Evolutionary conservation across 2,888 invertebrate species (phyloP).

Genomic region (Campopleginae sp.): DNA sequence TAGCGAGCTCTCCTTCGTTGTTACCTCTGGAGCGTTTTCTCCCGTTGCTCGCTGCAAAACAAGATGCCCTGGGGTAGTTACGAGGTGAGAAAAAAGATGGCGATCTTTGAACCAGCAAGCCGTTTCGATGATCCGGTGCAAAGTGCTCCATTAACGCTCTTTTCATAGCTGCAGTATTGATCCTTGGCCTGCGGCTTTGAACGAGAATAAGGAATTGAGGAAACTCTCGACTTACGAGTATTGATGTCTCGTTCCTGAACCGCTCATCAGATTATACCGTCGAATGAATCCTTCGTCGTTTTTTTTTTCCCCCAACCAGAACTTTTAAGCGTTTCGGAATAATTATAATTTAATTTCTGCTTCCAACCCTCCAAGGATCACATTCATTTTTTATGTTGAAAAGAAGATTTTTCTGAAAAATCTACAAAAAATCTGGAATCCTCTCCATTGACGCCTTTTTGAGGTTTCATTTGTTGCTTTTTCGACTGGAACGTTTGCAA

Average conservation of each 20-base stretch:
- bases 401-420: too few species aligned
- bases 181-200: neutral
- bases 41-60: constrained; percentile 43
- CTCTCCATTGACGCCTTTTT: too few species aligned
- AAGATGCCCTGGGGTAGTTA: constrained; percentile 6
- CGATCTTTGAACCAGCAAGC: constrained; percentile 33
- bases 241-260: constrained; percentile 30
- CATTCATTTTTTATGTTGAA: too few species aligned
- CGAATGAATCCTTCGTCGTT: neutral
- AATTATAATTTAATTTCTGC: neutral
- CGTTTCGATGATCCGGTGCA: constrained; percentile 53
- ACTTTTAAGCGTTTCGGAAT: neutral
- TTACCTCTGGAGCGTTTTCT: constrained; percentile 37
- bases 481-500: too few species aligned
- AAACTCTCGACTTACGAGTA: constrained; percentile 23
- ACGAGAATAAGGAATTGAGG: neutral
- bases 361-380: too few species aligned
- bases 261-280: constrained; percentile 31
- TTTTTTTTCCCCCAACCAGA: constrained; percentile 12
- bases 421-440: too few species aligned
- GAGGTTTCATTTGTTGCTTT: too few species aligned
- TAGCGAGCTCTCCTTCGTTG: constrained; percentile 24
- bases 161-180: constrained; percentile 21
- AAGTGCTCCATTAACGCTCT: constrained; percentile 54
- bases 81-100: constrained; percentile 14